Evolutionary conservation across 2,797 vertebrate genomes (phyloP).

Genomic region (Myripristis murdjan): DNA sequence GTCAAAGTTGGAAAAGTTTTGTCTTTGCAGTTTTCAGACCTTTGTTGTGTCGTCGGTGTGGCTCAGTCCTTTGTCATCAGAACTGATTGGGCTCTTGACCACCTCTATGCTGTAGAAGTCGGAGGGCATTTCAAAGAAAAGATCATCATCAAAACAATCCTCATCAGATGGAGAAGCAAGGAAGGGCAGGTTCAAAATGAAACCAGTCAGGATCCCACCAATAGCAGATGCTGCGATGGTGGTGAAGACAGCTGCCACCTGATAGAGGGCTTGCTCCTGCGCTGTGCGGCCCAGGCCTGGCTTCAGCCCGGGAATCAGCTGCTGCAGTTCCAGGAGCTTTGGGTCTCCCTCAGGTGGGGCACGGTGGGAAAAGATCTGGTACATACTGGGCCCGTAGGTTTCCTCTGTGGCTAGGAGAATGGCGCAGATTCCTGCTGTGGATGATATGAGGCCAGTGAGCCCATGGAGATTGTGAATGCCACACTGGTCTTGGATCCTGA

Average conservation of each 20-base stretch:
- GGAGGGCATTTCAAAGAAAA: slow-evolving; percentile 83
- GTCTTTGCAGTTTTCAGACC: too few relatives aligned
- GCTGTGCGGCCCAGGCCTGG: slow-evolving; percentile 26
- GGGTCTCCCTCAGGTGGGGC: slow-evolving; percentile 72
- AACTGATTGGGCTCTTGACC: not conserved
- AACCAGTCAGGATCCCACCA: slow-evolving; percentile 77
- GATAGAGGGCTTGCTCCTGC: slow-evolving; percentile 78
- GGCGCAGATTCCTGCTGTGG: slow-evolving; percentile 75
- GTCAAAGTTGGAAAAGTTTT: too few relatives aligned
- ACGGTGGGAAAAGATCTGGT: slow-evolving; percentile 67
- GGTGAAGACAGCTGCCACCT: slow-evolving; percentile 75
- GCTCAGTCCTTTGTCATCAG: slow-evolving; percentile 31
- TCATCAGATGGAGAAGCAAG: slow-evolving; percentile 74
- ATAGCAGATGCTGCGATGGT: slow-evolving; percentile 71
- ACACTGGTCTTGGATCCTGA: slow-evolving; percentile 85
- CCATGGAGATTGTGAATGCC: slow-evolving; percentile 90
- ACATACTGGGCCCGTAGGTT: slow-evolving; percentile 64
- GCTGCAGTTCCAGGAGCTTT: slow-evolving; percentile 64
- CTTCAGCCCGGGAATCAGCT: slow-evolving; percentile 48
- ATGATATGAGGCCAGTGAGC: slow-evolving; percentile 85
- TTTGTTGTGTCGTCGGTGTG: slow-evolving; percentile 16
- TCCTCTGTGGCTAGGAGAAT: slow-evolving; percentile 73
- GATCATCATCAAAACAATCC: slow-evolving; percentile 83
- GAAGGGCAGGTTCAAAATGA: slow-evolving; percentile 75
- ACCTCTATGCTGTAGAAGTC: slow-evolving; percentile 50